A percentile compares a stretch with the other conserved stretches of the same genome.
These are phyloP conservation scores for Blennius ocellaris DNA, from an alignment of 2,113 vertebrate species.

Conservation along the genomic window DNA sequence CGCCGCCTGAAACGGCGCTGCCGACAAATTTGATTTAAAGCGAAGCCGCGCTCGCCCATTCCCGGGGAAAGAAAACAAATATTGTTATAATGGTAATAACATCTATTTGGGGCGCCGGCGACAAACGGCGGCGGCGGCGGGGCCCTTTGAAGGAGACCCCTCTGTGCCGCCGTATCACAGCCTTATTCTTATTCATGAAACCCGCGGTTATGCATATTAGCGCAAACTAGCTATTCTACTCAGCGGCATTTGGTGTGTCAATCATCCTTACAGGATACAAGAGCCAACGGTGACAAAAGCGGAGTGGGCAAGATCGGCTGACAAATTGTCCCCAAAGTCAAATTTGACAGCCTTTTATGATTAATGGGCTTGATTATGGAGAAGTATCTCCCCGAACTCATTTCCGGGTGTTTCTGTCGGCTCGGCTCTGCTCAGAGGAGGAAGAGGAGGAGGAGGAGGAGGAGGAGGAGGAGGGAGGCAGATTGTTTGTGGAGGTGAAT, in stretches of 20 bases:
- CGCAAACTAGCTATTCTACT: conserved; percentile 85
- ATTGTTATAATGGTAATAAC: conserved; percentile 89
- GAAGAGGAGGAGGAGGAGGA: conserved; percentile 41
- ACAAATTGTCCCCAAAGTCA: conserved; percentile 90
- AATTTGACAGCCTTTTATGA: conserved; percentile 88
- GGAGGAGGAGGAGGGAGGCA: conserved; percentile 48
- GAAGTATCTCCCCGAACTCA: conserved; percentile 79
- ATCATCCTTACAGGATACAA: conserved; percentile 86
- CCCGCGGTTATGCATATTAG: conserved; percentile 85
- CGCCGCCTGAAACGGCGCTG: conserved; percentile 67
- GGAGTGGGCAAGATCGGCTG: conserved; percentile 77
- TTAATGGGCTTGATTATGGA: conserved; percentile 87
- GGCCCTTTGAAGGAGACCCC: conserved; percentile 77
- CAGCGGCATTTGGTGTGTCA: conserved; percentile 81
- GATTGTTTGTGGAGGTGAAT: conserved; percentile 58
- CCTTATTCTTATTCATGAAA: conserved; percentile 89
- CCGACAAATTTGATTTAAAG: conserved; percentile 87
- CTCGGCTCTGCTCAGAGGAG: conserved; percentile 21
- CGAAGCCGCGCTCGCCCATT: conserved; percentile 70
- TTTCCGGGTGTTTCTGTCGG: conserved; percentile 79
- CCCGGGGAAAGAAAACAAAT: conserved; percentile 84
- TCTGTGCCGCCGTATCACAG: conserved; percentile 55
- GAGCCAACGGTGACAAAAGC: conserved; percentile 78
- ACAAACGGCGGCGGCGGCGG: conserved; percentile 71
- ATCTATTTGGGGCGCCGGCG: conserved; percentile 78